Percentiles rank a stretch among this genome's conserved stretches.
phyloP scores from a whole-genome alignment of 2,888 invertebrate genomes.

The Barypeithes pellucidus region DNA sequence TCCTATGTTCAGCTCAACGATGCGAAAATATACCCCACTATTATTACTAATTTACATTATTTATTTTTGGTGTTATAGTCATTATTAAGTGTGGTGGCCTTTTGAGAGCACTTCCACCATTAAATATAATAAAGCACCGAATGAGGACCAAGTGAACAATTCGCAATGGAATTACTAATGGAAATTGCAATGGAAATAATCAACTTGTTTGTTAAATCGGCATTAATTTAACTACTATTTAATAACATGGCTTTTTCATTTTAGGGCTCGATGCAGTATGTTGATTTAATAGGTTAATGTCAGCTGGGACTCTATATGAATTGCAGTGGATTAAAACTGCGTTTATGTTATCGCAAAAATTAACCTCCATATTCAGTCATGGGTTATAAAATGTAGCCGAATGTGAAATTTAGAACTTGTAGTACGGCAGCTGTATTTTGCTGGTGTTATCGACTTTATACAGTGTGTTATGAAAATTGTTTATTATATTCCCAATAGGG shows the following conservation, averaged over 20 bases:
- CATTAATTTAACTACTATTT: background rate
- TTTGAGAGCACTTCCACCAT: conserved; percentile 35
- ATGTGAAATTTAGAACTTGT: too few species aligned
- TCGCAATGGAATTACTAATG: conserved; percentile 44
- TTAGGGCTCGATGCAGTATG: background rate
- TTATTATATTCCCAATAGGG: too few species aligned
- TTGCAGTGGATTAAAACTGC: background rate
- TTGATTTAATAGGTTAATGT: conserved; percentile 3
- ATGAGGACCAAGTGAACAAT: conserved; percentile 26
- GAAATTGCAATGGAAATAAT: conserved; percentile 40
- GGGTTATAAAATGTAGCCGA: background rate
- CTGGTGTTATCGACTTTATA: too few species aligned
- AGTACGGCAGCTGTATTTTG: too few species aligned
- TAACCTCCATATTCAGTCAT: conserved; percentile 9
- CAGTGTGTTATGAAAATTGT: too few species aligned
- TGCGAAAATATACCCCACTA: too few species aligned
- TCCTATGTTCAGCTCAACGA: too few species aligned
- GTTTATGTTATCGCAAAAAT: background rate
- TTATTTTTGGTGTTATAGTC: conserved; percentile 33
- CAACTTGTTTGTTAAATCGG: conserved; percentile 20
- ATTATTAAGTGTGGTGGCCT: conserved; percentile 33
- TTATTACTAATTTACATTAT: conserved; percentile 30
- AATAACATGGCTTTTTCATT: background rate
- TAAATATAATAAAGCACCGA: conserved; percentile 41
- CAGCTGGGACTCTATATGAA: background rate